Base-by-base conservation (phyloP, 2,888 invertebrate species). In the Embidobia sp. region DNA sequence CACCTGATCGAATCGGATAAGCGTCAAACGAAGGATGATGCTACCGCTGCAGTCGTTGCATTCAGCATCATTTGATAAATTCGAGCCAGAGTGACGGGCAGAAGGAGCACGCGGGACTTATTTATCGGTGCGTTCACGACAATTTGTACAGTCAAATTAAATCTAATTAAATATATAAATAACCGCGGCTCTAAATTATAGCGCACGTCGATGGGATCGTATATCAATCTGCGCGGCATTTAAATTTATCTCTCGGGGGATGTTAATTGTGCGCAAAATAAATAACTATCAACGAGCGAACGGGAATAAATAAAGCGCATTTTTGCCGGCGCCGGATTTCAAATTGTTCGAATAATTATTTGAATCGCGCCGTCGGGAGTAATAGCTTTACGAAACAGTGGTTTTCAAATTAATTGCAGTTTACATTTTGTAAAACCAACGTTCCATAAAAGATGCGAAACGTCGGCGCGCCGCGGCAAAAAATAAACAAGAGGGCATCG, bases 1-100 rank as follows among this genome's bases (percentile, higher is more conserved):
- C 61, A 67, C 46, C 53, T 61, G 53, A 74, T 67, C 66, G 67
- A 67, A 74, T 67, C 19, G 44, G 66, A 74, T 74, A 74, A 74
- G 59, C 59, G 42, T 64, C 64, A 64, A 57, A 57, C 66, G 59
- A 59, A 66, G 49, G 61, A 46, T 64, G 40, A 51, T 35, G 59
- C 64, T 59, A 29, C 59, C 29, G 27, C 57, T 33, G 57, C 13
- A 8, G 61, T 37, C 44, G 61, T 53, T 70, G 46, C 37, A 18
- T 33, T 8, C 27, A 46, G 61, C 42, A n/a, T 31, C 63, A 18
- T 55, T 63, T 61, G 53, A 61, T 61, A 33, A 53, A 53, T 46
- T 53, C 31, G 37, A 61, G 13, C 44, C 33, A 33, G 29, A 55
- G 51, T 59, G 59, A 22, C 49, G 18, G 11, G 5, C 59, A 13